Evolutionary conservation across 2,797 vertebrate species (phyloP).

Genomic region (Glossophaga mutica): DNA sequence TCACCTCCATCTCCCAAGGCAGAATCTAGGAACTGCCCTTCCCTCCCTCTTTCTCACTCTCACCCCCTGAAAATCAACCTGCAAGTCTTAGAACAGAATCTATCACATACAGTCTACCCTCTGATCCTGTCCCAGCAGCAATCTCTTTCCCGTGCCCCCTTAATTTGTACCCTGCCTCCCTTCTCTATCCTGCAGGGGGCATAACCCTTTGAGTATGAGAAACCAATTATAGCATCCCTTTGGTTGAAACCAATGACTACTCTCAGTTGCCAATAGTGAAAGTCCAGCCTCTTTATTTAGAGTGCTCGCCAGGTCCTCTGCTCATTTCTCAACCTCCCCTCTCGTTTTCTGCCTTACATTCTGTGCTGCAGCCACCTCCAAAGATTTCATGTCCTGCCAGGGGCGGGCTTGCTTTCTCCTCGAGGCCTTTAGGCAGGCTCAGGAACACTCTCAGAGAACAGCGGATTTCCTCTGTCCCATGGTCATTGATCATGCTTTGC

Average conservation of each 20-base stretch:
- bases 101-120: accelerated
- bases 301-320: background rate
- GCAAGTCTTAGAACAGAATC: too few relatives aligned
- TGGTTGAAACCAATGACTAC: background rate
- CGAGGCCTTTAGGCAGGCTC: too few relatives aligned
- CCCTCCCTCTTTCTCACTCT: background rate
- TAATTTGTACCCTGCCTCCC: background rate
- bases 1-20: background rate
- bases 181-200: background rate
- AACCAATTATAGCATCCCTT: background rate
- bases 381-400: background rate
- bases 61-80: background rate
- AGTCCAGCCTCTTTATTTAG: background rate
- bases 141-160: background rate
- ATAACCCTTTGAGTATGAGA: background rate
- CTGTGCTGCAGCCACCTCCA: background rate
- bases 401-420: background rate
- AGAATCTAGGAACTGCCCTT: background rate
- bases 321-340: background rate
- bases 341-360: background rate
- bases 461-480: background rate
- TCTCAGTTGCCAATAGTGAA: background rate
- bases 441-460: background rate
- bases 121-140: background rate
- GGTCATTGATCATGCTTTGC: background rate